These are phyloP conservation scores for Lottia gigantea DNA, from an alignment of 2,888 invertebrate species.

Conservation along the genomic window DNA sequence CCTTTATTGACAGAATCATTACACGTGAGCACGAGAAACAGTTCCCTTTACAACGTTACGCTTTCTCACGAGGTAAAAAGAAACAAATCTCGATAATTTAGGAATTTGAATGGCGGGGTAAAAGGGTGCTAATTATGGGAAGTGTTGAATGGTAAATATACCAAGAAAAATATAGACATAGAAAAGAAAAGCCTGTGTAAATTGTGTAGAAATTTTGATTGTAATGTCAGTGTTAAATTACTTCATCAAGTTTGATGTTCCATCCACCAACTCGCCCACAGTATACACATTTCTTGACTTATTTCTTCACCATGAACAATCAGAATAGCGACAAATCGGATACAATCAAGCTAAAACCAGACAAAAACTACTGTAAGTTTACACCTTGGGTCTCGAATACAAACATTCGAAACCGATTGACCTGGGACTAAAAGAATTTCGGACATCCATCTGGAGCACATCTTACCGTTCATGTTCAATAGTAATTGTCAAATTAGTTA, in stretches of 20 bases:
- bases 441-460: too few relatives aligned
- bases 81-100: conserved; percentile 1
- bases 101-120: neutral
- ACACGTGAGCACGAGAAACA: neutral
- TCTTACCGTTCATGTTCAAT: too few relatives aligned
- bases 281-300: neutral
- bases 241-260: conserved; percentile 5
- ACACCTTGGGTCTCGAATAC: too few relatives aligned
- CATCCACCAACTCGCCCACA: neutral
- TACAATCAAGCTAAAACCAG: neutral
- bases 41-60: neutral
- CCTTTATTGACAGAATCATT: too few relatives aligned
- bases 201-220: neutral
- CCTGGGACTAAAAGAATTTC: too few relatives aligned
- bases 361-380: too few relatives aligned
- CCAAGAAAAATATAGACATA: conserved; percentile 5
- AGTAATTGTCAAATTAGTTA: too few relatives aligned
- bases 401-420: too few relatives aligned
- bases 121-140: conserved; percentile 8
- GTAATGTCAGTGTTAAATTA: conserved; percentile 7
- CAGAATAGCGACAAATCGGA: neutral
- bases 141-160: conserved; percentile 3
- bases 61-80: conserved; percentile 1
- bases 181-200: neutral
- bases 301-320: neutral